phyloP scores from a whole-genome alignment of 1,140 invertebrate species.

The Bombus cullumanus region DNA sequence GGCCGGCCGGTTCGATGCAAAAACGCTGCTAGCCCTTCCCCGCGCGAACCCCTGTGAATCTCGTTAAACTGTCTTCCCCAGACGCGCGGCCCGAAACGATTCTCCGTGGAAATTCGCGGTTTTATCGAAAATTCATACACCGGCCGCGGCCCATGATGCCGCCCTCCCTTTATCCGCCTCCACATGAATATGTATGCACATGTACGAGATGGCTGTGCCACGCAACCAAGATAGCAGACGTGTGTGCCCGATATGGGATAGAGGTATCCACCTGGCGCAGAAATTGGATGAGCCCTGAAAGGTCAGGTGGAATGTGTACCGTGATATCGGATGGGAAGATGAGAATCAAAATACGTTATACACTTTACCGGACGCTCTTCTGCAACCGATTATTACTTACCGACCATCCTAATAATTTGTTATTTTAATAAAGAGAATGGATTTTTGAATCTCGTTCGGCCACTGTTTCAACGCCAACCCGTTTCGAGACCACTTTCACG shows the following conservation, averaged over 20 bases:
- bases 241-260: not conserved
- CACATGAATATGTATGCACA: constrained; percentile 29
- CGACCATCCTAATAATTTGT: not conserved
- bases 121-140: constrained; percentile 70
- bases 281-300: constrained; percentile 62
- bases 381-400: constrained; percentile 9
- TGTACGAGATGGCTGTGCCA: not conserved
- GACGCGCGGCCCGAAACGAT: constrained; percentile 50
- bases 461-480: not conserved
- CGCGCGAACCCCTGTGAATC: constrained; percentile 46
- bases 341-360: constrained; percentile 36
- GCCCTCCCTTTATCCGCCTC: not conserved
- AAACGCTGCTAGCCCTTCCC: constrained; percentile 33
- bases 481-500: not conserved
- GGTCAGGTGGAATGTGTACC: constrained; percentile 33
- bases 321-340: constrained; percentile 36
- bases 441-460: not conserved
- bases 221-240: too few species aligned
- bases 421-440: not conserved
- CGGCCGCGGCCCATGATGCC: constrained; percentile 4
- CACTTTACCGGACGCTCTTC: not conserved
- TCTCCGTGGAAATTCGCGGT: constrained; percentile 63
- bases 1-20: constrained; percentile 28
- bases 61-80: constrained; percentile 70
- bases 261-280: constrained; percentile 32